phyloP scores from a whole-genome alignment of 2,113 vertebrate species.

The Bettongia penicillata region DNA sequence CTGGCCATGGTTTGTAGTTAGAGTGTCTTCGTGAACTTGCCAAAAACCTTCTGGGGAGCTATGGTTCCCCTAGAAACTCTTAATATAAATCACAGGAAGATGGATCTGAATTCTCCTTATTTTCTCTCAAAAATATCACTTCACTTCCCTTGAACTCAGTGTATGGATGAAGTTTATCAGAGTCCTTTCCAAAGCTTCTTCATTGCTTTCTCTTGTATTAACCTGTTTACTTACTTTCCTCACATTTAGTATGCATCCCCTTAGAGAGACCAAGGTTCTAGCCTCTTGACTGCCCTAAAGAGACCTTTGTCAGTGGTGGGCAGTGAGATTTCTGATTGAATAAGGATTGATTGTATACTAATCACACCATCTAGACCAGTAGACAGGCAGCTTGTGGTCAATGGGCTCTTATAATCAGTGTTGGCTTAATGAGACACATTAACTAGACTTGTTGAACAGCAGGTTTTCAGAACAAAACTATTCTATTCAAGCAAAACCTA shows the following conservation, averaged over 20 bases:
- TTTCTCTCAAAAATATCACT: not conserved
- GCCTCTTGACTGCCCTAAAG: conserved; percentile 86
- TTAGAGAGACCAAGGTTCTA: conserved; percentile 82
- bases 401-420: conserved; percentile 90
- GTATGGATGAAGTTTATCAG: conserved; percentile 74
- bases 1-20: not conserved
- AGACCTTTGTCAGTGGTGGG: conserved; percentile 87
- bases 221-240: conserved; percentile 78
- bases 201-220: conserved; percentile 77
- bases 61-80: not conserved
- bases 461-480: conserved; percentile 67
- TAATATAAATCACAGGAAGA: not conserved
- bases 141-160: conserved; percentile 9
- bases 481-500: conserved; percentile 37
- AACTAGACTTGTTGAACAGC: conserved; percentile 79
- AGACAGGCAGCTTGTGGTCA: conserved; percentile 86
- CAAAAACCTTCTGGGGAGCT: not conserved
- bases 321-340: conserved; percentile 89
- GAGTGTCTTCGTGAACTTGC: not conserved
- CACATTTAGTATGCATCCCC: conserved; percentile 77
- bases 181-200: conserved; percentile 74
- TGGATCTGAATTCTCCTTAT: not conserved
- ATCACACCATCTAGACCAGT: conserved; percentile 85
- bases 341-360: conserved; percentile 88
- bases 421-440: conserved; percentile 82